Percentiles rank a stretch among this genome's conserved stretches.
phyloP scores from a whole-genome alignment of 2,113 vertebrate genomes.

The Ceyx melanurus region DNA sequence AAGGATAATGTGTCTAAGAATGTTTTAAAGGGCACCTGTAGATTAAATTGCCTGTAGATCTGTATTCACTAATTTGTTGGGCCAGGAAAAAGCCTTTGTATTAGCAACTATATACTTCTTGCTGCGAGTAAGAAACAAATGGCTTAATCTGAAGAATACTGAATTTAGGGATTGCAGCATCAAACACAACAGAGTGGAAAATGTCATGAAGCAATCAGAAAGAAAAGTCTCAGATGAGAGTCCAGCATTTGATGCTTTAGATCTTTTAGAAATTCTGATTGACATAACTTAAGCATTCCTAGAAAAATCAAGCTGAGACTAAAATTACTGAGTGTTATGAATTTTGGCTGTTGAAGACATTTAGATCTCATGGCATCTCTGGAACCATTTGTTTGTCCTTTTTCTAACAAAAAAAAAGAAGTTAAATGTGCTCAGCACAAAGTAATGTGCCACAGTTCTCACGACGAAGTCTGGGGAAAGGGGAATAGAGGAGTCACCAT shows the following conservation, averaged over 20 bases:
- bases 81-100: neutral
- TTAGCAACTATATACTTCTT: neutral
- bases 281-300: neutral
- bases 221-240: neutral
- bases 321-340: neutral
- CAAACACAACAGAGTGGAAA: neutral
- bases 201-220: neutral
- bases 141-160: neutral
- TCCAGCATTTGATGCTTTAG: neutral
- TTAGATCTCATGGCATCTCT: neutral
- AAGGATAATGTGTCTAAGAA: neutral
- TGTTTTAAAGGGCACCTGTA: neutral
- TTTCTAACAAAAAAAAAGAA: neutral
- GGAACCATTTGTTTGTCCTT: neutral
- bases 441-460: constrained; percentile 19
- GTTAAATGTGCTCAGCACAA: neutral
- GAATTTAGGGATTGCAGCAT: neutral
- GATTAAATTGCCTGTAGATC: neutral
- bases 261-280: neutral
- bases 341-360: neutral
- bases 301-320: neutral
- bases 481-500: neutral
- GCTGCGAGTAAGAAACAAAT: neutral
- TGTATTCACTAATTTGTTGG: neutral
- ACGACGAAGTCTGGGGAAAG: neutral